These are phyloP conservation scores for Macrocentrus cingulum DNA, from an alignment of 1,140 invertebrate genomes.

Conservation along the genomic window DNA sequence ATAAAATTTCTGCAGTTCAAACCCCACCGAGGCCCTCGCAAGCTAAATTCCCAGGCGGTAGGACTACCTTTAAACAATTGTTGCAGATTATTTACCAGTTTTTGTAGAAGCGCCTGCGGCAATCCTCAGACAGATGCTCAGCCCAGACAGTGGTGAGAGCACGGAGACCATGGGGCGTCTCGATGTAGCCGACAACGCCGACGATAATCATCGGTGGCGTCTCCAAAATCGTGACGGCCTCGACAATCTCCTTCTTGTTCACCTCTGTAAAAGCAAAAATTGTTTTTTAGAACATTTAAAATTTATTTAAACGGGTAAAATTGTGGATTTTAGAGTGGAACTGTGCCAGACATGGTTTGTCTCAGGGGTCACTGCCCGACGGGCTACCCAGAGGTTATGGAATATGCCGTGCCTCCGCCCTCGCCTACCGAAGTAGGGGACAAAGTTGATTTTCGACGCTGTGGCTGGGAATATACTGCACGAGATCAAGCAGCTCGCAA, in stretches of 20 bases:
- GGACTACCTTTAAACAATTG: slow-evolving; percentile 11
- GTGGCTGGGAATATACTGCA: slow-evolving; percentile 49
- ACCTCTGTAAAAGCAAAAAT: slow-evolving; percentile 72
- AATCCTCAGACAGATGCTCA: slow-evolving; percentile 98
- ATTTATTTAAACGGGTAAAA: too few relatives aligned
- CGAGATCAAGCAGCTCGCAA: slow-evolving; percentile 48
- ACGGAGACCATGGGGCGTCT: slow-evolving; percentile 94
- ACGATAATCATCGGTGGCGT: slow-evolving; percentile 98
- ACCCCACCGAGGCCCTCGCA: too few relatives aligned
- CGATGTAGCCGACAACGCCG: slow-evolving; percentile 97
- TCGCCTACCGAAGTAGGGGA: slow-evolving; percentile 53
- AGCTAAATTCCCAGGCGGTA: too few relatives aligned
- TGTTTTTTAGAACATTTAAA: too few relatives aligned
- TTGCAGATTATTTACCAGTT: slow-evolving; percentile 97
- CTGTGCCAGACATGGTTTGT: slow-evolving; percentile 73
- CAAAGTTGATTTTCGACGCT: slow-evolving; percentile 64
- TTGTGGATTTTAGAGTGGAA: too few relatives aligned
- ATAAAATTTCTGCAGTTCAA: too few relatives aligned
- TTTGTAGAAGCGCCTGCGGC: slow-evolving; percentile 97
- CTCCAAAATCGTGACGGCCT: slow-evolving; percentile 97
- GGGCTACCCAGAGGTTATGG: slow-evolving; percentile 69
- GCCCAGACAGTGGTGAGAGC: slow-evolving; percentile 96
- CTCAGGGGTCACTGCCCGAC: slow-evolving; percentile 67
- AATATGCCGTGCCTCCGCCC: slow-evolving; percentile 68
- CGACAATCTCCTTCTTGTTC: slow-evolving; percentile 99